phyloP scores from a whole-genome alignment of 2,797 vertebrate genomes.

The Pogoniulus pusillus region DNA sequence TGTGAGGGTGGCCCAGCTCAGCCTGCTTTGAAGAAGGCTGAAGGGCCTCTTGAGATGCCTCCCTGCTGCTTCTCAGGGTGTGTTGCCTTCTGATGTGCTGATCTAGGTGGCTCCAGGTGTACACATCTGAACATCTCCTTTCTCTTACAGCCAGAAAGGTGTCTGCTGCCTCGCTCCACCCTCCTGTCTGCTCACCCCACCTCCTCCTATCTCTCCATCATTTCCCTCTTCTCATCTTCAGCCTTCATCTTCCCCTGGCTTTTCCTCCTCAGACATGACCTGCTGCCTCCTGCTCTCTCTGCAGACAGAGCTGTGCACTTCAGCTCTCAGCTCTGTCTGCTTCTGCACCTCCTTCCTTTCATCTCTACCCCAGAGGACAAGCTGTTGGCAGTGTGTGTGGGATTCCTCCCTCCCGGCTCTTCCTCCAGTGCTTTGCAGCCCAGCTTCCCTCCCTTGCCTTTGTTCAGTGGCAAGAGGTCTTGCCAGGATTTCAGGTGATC shows the following conservation, averaged over 20 bases:
- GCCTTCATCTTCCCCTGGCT: background rate
- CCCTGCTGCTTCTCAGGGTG: background rate
- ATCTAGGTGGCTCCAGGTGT: background rate
- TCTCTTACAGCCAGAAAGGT: background rate
- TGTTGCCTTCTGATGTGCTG: background rate
- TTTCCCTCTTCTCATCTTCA: background rate
- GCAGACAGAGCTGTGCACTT: background rate
- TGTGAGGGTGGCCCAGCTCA: background rate
- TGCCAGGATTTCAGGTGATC: background rate
- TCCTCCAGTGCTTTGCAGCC: background rate
- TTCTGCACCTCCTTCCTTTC: conserved; percentile 6
- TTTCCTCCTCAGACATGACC: background rate
- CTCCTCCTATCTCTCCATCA: background rate
- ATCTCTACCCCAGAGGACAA: conserved; percentile 8
- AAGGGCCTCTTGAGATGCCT: background rate
- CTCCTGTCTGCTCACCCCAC: background rate
- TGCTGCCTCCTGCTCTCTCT: background rate
- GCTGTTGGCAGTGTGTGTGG: background rate
- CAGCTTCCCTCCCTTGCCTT: background rate
- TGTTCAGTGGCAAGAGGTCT: background rate
- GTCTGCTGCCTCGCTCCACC: background rate
- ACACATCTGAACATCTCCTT: background rate
- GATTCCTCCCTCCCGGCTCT: background rate
- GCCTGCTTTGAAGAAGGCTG: conserved; percentile 6
- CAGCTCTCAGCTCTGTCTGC: background rate